phyloP scores from a whole-genome alignment of 2,888 invertebrate species.

The Caenorhabditis sp. region DNA sequence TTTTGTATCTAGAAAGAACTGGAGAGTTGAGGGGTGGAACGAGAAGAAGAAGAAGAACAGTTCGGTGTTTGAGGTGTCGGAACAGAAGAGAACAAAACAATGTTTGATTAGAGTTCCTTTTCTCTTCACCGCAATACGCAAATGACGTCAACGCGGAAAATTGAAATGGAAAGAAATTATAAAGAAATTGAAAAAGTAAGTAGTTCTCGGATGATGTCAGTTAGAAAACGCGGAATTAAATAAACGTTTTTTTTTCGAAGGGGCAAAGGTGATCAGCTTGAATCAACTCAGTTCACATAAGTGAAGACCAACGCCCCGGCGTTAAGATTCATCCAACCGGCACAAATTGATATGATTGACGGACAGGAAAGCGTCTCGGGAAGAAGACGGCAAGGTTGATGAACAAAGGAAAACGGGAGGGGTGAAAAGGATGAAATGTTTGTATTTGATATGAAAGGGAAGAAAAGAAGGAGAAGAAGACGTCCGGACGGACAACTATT shows the following conservation, averaged over 20 bases:
- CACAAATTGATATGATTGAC: constrained; percentile 53
- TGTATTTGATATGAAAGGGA: constrained; percentile 12
- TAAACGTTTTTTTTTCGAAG: no score
- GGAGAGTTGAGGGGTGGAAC: neutral
- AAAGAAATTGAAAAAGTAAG: no score
- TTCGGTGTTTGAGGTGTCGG: no score
- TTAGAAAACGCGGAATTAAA: no score
- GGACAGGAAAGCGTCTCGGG: constrained; percentile 12
- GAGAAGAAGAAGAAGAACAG: neutral
- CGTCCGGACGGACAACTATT: no score
- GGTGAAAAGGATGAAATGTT: constrained; percentile 28
- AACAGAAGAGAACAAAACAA: no score
- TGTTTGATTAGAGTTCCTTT: no score
- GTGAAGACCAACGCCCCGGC: constrained; percentile 22
- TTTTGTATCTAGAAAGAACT: neutral
- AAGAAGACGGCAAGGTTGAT: neutral
- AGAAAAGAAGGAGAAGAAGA: constrained; percentile 3
- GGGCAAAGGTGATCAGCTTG: no score
- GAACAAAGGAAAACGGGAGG: constrained; percentile 13
- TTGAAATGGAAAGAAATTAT: no score
- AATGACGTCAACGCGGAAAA: no score
- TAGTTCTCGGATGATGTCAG: no score
- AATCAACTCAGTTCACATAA: neutral
- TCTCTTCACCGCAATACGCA: no score
- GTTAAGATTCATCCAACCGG: constrained; percentile 43